Evolutionary conservation across 2,113 vertebrate species (phyloP).

Genomic region (Oreocharis arfaki): DNA sequence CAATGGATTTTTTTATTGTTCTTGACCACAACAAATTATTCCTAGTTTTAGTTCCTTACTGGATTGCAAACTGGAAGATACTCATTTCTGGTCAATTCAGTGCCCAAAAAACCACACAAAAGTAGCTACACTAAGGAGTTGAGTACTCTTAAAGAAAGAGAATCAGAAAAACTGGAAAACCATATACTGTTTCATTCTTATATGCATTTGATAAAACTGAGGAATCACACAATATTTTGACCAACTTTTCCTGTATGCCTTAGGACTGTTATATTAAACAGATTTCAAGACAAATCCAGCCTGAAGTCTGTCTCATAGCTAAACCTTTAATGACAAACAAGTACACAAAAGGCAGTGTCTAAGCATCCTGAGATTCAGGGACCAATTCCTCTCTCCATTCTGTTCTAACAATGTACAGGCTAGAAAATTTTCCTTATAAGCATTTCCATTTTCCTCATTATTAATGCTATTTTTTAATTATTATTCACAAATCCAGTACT

Average conservation of each 20-base stretch:
- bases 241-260: neutral
- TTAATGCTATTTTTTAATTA: neutral
- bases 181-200: neutral
- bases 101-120: neutral
- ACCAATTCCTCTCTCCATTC: neutral
- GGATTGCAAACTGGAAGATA: neutral
- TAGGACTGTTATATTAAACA: neutral
- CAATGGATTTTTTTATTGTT: neutral
- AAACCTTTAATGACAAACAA: neutral
- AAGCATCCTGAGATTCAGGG: neutral
- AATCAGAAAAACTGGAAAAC: neutral
- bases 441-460: neutral
- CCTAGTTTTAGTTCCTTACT: neutral
- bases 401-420: neutral
- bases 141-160: neutral
- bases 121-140: neutral
- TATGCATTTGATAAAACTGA: neutral
- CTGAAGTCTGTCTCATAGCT: neutral
- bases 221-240: neutral
- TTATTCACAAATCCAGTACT: neutral
- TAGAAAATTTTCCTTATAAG: neutral
- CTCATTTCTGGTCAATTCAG: neutral
- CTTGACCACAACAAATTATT: neutral
- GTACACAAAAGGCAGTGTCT: neutral
- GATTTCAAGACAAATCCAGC: neutral